Conservation (phyloP, 2,113 vertebrate species). For the Notothenia rossii region DNA sequence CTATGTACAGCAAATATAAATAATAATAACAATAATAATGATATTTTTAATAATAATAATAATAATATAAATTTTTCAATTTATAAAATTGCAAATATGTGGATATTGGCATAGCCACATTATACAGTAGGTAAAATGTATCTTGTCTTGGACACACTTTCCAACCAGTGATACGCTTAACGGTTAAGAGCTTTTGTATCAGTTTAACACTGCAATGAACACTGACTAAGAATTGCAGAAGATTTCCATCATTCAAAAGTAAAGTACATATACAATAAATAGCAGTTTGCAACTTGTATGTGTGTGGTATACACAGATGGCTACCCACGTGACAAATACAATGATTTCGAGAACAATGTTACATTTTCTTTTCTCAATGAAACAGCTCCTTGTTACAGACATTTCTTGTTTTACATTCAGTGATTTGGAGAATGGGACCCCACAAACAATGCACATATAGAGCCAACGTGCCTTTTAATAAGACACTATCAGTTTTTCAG, state of each 20-base stretch:
- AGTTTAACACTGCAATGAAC: conserved; percentile 76
- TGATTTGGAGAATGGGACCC: conserved; percentile 67
- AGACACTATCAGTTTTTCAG: conserved; percentile 48
- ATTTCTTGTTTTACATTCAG: conserved; percentile 83
- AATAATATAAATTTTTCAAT: conserved; percentile 44
- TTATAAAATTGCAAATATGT: conserved; percentile 78
- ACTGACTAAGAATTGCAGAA: conserved; percentile 71
- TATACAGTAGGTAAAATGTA: conserved; percentile 53
- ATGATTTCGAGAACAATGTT: conserved; percentile 69
- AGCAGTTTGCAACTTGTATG: conserved; percentile 65
- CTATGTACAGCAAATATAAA: conserved; percentile 74
- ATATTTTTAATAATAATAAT: conserved; percentile 44
- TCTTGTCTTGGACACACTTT: conserved; percentile 55
- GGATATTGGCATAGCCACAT: conserved; percentile 64
- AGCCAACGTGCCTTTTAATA: conserved; percentile 48
- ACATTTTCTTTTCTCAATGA: conserved; percentile 52
- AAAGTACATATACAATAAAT: conserved; percentile 70
- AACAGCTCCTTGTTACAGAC: conserved; percentile 77
- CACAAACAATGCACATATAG: conserved; percentile 56
- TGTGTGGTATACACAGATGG: conserved; percentile 78
- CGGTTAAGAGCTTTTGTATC: conserved; percentile 59
- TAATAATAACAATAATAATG: conserved; percentile 43
- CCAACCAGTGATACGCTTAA: conserved; percentile 47
- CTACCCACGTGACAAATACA: conserved; percentile 71
- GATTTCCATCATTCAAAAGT: conserved; percentile 62